Base-by-base conservation (phyloP, 2,888 invertebrate species). In the Tetrapedia diversipes region DNA sequence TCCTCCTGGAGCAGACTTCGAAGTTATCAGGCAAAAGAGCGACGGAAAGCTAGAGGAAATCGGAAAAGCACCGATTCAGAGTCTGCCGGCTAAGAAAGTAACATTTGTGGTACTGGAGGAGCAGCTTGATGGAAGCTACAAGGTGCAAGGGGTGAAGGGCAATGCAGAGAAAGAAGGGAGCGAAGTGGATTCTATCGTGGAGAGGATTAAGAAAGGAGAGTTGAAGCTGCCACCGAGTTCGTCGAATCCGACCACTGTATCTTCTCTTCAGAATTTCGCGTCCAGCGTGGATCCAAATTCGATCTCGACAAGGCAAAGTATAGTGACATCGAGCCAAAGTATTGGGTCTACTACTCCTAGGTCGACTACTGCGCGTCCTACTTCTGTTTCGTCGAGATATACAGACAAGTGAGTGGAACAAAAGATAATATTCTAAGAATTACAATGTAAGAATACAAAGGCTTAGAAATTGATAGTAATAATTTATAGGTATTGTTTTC, bases 101-200 rank as follows among this genome's bases (percentile, higher is more conserved):
- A 97, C 97, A 0, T 97, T 97, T 86, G 97, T 97, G 0, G 95
- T 97, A 53, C 92, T 97, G 14, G 97, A 97, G 91, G 97, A 97
- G 89, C 97, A 97, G 89, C 94, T 95, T 4, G 97, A 97, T 86
- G 97, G 97, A 7, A 95, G 96, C 29, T 96, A 96, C 82, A 97
- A 97, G 92, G 96, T 97, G 0, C 96, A 97, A 90, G 96, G 96
- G 1, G 84, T 85, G 27, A 85, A 85, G 37, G 85, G 96, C 0
- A 96, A 96, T 86, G 93, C 94, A 0, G 93, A 93, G 34, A 95
- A 94, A 81, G 95, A 95, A 57, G 94, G 94, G 0, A 94, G 95
- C 4, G 96, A 96, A 88, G 95, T 97, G 0, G 96, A 97, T 84
- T 95, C 95, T 1, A 96, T 97, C 85, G 93, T 97, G 56, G 95